Conservation (phyloP, 1,140 invertebrate genomes). For the Drosophila suzukii region DNA sequence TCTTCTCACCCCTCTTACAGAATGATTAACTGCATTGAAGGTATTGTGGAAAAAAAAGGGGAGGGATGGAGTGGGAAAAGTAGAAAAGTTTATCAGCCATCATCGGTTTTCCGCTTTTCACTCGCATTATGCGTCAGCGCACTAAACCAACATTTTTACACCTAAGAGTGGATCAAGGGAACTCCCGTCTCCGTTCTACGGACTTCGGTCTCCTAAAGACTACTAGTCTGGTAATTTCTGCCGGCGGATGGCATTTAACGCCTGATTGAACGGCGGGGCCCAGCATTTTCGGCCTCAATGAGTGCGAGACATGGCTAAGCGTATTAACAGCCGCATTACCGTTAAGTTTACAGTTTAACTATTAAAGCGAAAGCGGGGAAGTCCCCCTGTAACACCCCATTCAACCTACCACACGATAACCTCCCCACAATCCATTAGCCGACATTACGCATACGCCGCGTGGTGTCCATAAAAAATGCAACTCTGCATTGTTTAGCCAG, state of each 20-base stretch:
- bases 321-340: constrained; percentile 61
- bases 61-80: background rate
- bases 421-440: constrained; percentile 56
- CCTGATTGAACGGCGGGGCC: constrained; percentile 55
- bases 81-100: constrained; percentile 60
- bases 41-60: background rate
- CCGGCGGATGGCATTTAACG: constrained; percentile 60
- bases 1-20: too few relatives aligned
- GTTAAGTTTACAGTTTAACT: constrained; percentile 62
- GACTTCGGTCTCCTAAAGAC: background rate
- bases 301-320: constrained; percentile 61
- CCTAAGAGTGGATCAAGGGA: constrained; percentile 55
- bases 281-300: constrained; percentile 65
- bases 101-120: constrained; percentile 53
- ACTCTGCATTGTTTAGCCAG: constrained; percentile 53
- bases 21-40: constrained; percentile 22
- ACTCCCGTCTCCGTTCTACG: background rate
- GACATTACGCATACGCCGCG: constrained; percentile 63
- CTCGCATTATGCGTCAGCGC: constrained; percentile 69
- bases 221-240: constrained; percentile 4
- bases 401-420: constrained; percentile 5
- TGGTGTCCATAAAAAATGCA: constrained; percentile 64
- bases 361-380: constrained; percentile 38
- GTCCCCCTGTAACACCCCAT: background rate
- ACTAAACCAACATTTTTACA: constrained; percentile 83